These are phyloP conservation scores for Daphoenositta chrysoptera DNA, from an alignment of 2,113 vertebrate genomes.

Conservation along the genomic window DNA sequence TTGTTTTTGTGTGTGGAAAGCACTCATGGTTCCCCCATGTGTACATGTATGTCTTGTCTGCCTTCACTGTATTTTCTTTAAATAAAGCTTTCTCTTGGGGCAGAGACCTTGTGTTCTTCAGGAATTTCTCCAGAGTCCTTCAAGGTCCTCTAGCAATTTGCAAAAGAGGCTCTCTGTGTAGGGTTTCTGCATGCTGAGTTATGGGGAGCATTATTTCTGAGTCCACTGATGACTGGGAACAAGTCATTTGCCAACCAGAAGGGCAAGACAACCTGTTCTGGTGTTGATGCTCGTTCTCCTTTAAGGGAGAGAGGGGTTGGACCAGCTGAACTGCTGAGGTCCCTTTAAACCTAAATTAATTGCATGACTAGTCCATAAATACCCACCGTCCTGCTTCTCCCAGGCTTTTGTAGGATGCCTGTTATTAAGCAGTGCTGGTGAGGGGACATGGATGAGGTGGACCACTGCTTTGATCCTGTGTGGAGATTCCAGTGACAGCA, in stretches of 20 bases:
- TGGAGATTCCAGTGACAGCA: constrained; percentile 13
- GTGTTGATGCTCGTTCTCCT: background rate
- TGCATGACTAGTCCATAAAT: background rate
- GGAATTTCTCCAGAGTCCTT: background rate
- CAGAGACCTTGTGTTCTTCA: background rate
- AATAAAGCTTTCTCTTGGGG: background rate
- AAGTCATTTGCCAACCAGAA: background rate
- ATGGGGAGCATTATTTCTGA: background rate
- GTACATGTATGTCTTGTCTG: background rate
- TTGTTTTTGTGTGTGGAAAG: background rate
- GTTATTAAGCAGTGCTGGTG: background rate
- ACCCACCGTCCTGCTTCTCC: background rate
- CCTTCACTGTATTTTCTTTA: background rate
- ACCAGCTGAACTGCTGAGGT: background rate
- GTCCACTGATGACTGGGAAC: background rate
- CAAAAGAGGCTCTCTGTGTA: background rate
- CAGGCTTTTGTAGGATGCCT: background rate
- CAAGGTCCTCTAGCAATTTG: background rate
- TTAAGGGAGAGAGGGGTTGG: background rate
- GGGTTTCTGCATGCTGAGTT: background rate
- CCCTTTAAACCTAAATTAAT: background rate
- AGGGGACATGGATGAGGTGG: background rate
- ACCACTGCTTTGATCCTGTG: constrained; percentile 4
- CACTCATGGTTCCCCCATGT: fast-evolving
- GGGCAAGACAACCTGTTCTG: background rate